Evolutionary conservation across 2,888 invertebrate species (phyloP).

Genomic region (Cabera pusaria): DNA sequence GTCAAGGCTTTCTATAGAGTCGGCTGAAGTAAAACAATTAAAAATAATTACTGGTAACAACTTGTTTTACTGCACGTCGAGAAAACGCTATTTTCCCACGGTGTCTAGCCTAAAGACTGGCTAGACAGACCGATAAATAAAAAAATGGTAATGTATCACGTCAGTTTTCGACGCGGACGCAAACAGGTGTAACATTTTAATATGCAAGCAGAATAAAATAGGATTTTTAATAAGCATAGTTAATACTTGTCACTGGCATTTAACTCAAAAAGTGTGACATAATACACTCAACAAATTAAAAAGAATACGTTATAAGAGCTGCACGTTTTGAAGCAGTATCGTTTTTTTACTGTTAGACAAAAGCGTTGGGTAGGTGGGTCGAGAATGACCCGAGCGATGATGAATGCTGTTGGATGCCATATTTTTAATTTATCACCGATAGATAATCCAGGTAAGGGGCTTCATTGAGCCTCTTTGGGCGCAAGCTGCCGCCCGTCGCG

Average conservation of each 20-base stretch:
- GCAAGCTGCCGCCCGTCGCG: slow-evolving; percentile 62
- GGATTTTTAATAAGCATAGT: not conserved
- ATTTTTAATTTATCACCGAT: slow-evolving; percentile 80
- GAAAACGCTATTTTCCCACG: slow-evolving; percentile 9
- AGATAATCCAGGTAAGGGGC: slow-evolving; percentile 74
- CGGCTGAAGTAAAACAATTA: too few relatives aligned
- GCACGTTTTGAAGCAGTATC: slow-evolving; percentile 24
- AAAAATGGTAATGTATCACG: too few relatives aligned
- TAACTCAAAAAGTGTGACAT: slow-evolving; percentile 2
- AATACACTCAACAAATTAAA: slow-evolving; percentile 8
- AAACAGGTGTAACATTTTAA: slow-evolving; percentile 8
- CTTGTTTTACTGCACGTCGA: too few relatives aligned
- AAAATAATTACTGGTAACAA: not conserved
- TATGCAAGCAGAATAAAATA: not conserved
- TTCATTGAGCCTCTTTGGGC: slow-evolving; percentile 66
- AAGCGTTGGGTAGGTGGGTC: slow-evolving; percentile 36
- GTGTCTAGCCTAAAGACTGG: not conserved
- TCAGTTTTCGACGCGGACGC: not conserved
- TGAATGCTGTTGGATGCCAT: slow-evolving; percentile 75
- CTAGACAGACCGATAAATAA: too few relatives aligned
- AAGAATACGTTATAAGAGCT: slow-evolving; percentile 18
- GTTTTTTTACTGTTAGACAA: slow-evolving; percentile 52
- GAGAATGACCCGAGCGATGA: slow-evolving; percentile 68
- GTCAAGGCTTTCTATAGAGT: too few relatives aligned
- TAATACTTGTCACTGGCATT: not conserved